phyloP scores from a whole-genome alignment of 2,113 vertebrate genomes.

The Melanotaenia duboulayi region DNA sequence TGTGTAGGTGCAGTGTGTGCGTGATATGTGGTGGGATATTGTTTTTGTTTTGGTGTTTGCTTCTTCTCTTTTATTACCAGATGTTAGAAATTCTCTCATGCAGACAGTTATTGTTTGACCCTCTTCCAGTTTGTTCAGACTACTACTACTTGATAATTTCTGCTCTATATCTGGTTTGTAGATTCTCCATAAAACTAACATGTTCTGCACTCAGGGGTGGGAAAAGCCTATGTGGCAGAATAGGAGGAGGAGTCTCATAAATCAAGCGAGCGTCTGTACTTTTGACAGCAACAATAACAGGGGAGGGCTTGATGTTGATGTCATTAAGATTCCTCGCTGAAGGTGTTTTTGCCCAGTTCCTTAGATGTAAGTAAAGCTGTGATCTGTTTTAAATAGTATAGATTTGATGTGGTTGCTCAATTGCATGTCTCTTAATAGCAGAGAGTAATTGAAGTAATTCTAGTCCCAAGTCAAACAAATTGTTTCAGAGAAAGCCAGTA shows the following conservation, averaged over 20 bases:
- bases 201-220: conserved; percentile 14
- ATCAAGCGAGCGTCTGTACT: conserved; percentile 67
- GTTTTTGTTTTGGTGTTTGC: conserved; percentile 52
- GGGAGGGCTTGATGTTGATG: conserved; percentile 71
- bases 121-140: conserved; percentile 1
- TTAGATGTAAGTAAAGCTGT: conserved; percentile 37
- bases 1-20: conserved; percentile 55
- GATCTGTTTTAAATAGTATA: conserved; percentile 47
- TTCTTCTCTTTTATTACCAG: conserved; percentile 16
- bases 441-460: conserved; percentile 29
- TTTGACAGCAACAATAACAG: conserved; percentile 68
- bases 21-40: conserved; percentile 48
- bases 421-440: conserved; percentile 23
- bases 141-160: not conserved
- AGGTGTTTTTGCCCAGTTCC: conserved; percentile 57
- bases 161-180: conserved; percentile 7
- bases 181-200: conserved; percentile 33
- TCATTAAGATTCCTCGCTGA: conserved; percentile 74
- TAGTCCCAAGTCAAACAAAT: conserved; percentile 29
- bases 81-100: conserved; percentile 8
- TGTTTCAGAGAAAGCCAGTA: conserved; percentile 25
- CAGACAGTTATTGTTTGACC: conserved; percentile 21
- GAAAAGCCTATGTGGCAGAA: conserved; percentile 48
- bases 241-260: conserved; percentile 61
- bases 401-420: conserved; percentile 35